A percentile compares a stretch with the other conserved stretches of the same genome.
Evolutionary conservation across 2,888 invertebrate species (phyloP).

Genomic region (Notodonta dromedarius): DNA sequence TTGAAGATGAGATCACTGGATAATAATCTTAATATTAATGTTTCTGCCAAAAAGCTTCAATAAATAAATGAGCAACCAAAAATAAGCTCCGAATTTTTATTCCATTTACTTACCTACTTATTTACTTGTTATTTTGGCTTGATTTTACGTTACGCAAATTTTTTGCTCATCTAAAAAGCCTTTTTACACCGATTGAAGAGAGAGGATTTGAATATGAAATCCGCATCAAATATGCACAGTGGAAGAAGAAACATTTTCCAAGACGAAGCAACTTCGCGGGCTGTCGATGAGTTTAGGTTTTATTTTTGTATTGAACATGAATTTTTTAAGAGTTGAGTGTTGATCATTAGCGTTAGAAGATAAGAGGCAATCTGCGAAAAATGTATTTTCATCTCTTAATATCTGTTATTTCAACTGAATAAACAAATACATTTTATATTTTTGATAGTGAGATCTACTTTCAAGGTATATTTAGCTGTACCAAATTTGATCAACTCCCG

Average conservation of each 20-base stretch:
- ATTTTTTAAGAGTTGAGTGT: slow-evolving; percentile 12
- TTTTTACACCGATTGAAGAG: slow-evolving; percentile 26
- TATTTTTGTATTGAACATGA: slow-evolving; percentile 27
- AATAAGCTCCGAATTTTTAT: background rate
- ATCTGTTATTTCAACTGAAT: background rate
- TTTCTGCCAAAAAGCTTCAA: background rate
- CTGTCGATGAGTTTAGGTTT: slow-evolving; percentile 43
- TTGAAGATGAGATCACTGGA: no score
- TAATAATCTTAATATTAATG: no score
- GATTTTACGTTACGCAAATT: slow-evolving; percentile 22
- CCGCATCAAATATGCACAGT: slow-evolving; percentile 47
- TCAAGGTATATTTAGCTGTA: no score
- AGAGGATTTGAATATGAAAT: slow-evolving; percentile 46
- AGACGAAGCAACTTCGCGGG: slow-evolving; percentile 35
- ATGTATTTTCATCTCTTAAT: background rate
- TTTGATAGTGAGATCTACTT: no score
- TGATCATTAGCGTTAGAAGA: background rate
- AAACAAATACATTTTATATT: no score
- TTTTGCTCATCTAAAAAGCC: slow-evolving; percentile 20
- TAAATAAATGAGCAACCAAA: background rate
- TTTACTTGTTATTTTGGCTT: slow-evolving; percentile 12
- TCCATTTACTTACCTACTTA: slow-evolving; percentile 6
- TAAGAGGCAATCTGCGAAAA: background rate
- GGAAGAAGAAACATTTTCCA: slow-evolving; percentile 43
- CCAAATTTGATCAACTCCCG: no score